Base-by-base conservation (phyloP, 2,113 vertebrate genomes). In the Alces alces region DNA sequence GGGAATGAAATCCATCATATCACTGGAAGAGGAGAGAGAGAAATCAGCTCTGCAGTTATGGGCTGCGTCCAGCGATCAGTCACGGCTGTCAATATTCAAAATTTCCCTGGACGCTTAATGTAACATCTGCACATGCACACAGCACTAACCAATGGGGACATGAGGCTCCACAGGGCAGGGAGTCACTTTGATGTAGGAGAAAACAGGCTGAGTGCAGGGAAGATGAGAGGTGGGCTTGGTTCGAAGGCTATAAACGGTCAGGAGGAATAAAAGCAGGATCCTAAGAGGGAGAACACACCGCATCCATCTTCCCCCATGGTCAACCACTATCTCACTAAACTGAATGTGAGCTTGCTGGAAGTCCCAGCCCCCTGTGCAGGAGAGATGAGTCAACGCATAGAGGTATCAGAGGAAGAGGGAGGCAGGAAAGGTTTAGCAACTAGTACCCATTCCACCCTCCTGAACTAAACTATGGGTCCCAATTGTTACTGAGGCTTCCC, bases 1-100 rank as follows among this genome's bases (percentile, higher is more conserved):
- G 17, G 89, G 92, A 97, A 91, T 1, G 33, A 95, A 96, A 97
- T 95, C 91, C 97, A 89, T 97, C 97, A 93, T 76, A 87, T 95
- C 87, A 78, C 84, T 30, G 80, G 58, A 73, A 50, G n/a, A 79
- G 36, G 2, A 30, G 91, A 55, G 3, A 73, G 61, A 82, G 33
- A 95, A 96, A 96, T 96, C 83, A 84, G 61, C 83, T 79, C 91
- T 97, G 95, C 96, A 13, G 39, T 76, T 86, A 91, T 84, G 58
- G 12, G 78, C 54, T 52, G 78, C 9, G 1, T 57, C 36, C 36
- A 30, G 82, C 0, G 1, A 89, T 86, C 21, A 15, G 64, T 45
- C 52, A 8, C 17, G 83, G 91, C 14, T n/a, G 57, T 93, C 70
- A 93, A 36, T 64, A 95, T 91, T 89, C 66, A 93, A 17, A 17